Percentiles rank a stretch among this genome's conserved stretches.
Conservation (phyloP, 1,140 invertebrate genomes). For the Drosophila aff. region DNA sequence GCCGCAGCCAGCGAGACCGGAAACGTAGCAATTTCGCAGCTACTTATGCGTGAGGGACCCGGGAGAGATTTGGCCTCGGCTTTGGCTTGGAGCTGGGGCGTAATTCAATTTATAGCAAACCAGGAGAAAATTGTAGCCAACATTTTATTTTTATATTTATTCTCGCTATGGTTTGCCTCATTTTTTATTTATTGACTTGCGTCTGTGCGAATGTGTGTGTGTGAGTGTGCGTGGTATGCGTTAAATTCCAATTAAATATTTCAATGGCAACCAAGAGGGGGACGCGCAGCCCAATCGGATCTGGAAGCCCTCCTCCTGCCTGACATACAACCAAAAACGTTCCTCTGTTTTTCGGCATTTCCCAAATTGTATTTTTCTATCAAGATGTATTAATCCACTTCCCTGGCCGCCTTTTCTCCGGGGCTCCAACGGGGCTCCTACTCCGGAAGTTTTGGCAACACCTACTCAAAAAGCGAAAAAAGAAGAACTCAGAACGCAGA, state of each 20-base stretch:
- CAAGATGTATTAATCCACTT: slow-evolving; percentile 82
- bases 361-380: slow-evolving; percentile 65
- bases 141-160: slow-evolving; percentile 47
- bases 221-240: slow-evolving; percentile 64
- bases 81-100: slow-evolving; percentile 38
- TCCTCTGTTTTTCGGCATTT: slow-evolving; percentile 47
- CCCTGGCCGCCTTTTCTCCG: slow-evolving; percentile 40
- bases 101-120: slow-evolving; percentile 76
- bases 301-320: neutral
- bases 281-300: slow-evolving; percentile 39
- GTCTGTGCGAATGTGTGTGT: slow-evolving; percentile 1
- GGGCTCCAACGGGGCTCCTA: slow-evolving; percentile 32
- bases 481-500: slow-evolving; percentile 5
- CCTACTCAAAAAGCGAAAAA: slow-evolving; percentile 66
- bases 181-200: slow-evolving; percentile 79
- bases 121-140: slow-evolving; percentile 66
- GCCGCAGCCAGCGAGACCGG: slow-evolving; percentile 43
- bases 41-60: slow-evolving; percentile 67
- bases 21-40: slow-evolving; percentile 72
- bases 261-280: slow-evolving; percentile 59
- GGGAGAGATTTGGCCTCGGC: slow-evolving; percentile 59
- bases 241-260: slow-evolving; percentile 84
- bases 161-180: slow-evolving; percentile 43
- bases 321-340: slow-evolving; percentile 34
- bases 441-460: slow-evolving; percentile 80